A percentile compares a stretch with the other conserved stretches of the same genome.
phyloP scores from a whole-genome alignment of 2,113 vertebrate species.

The Papio anubis region DNA sequence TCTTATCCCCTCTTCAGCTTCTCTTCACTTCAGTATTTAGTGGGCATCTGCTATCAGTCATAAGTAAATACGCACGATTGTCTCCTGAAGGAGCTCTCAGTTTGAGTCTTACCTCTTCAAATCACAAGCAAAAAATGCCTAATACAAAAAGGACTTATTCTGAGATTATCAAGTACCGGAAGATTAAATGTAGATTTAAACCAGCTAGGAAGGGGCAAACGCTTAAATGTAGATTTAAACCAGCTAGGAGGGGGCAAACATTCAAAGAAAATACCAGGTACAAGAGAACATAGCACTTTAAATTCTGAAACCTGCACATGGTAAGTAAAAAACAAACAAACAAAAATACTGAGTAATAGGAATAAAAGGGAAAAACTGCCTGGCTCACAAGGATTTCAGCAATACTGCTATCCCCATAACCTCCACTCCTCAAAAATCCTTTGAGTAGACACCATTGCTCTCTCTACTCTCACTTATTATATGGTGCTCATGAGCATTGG shows the following conservation, averaged over 20 bases:
- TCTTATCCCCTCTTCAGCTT: neutral
- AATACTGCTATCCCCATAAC: too few relatives aligned
- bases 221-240: neutral
- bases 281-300: neutral
- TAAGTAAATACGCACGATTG: neutral
- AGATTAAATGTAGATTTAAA: neutral
- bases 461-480: neutral
- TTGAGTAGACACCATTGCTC: too few relatives aligned
- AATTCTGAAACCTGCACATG: neutral
- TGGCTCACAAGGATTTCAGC: neutral
- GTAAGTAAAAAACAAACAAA: neutral
- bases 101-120: neutral
- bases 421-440: accelerated
- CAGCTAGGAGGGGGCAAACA: neutral
- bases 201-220: neutral
- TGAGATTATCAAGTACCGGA: neutral
- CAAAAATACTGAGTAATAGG: neutral
- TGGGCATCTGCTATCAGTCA: neutral
- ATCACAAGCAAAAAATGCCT: neutral
- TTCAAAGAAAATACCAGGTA: neutral
- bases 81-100: neutral
- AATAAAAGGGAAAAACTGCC: neutral
- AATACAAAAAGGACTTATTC: neutral
- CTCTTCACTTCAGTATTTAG: neutral
- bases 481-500: too few relatives aligned